phyloP scores from a whole-genome alignment of 35 echinoderm and acorn worm species.

The Apostichopus parvimensis region DNA sequence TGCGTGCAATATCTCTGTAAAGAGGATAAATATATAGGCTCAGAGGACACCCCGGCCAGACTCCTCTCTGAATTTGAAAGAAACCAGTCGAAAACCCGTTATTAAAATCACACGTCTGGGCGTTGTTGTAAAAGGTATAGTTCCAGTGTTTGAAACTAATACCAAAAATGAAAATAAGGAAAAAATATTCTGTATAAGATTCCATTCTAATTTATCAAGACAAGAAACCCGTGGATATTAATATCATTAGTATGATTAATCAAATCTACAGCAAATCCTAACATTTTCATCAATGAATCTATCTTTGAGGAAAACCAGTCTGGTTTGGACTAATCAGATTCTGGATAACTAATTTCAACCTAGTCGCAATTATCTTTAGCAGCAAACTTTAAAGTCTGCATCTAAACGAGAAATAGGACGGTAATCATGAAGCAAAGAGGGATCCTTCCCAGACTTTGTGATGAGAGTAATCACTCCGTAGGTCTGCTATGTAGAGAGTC shows the following conservation, averaged over 20 bases:
- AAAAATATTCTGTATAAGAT: slow-evolving; percentile 14
- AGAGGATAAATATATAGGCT: not conserved
- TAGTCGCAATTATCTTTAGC: slow-evolving; percentile 24
- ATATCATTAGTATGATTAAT: slow-evolving; percentile 10
- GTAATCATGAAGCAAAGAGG: not conserved
- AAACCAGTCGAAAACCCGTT: slow-evolving; percentile 21
- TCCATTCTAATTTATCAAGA: slow-evolving; percentile 34
- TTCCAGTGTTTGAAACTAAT: slow-evolving; percentile 43
- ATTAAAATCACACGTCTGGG: slow-evolving; percentile 2
- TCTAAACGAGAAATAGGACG: slow-evolving; percentile 25
- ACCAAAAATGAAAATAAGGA: slow-evolving; percentile 42
- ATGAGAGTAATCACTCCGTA: not conserved
- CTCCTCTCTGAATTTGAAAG: slow-evolving; percentile 21
- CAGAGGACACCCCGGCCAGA: slow-evolving; percentile 30
- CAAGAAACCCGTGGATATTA: slow-evolving; percentile 21
- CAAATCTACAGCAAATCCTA: slow-evolving; percentile 15
- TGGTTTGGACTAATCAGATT: not conserved
- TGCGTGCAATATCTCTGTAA: too few species aligned
- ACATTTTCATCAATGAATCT: slow-evolving; percentile 25
- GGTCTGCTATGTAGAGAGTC: not conserved
- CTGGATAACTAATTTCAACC: not conserved
- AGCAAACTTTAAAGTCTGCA: slow-evolving; percentile 21
- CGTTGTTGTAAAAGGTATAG: slow-evolving; percentile 15
- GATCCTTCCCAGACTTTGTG: not conserved
- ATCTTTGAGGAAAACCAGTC: slow-evolving; percentile 24